Percentiles rank a stretch among this genome's conserved stretches.
Evolutionary conservation across 2,113 vertebrate genomes (phyloP).

Genomic region (Pituophis catenifer): DNA sequence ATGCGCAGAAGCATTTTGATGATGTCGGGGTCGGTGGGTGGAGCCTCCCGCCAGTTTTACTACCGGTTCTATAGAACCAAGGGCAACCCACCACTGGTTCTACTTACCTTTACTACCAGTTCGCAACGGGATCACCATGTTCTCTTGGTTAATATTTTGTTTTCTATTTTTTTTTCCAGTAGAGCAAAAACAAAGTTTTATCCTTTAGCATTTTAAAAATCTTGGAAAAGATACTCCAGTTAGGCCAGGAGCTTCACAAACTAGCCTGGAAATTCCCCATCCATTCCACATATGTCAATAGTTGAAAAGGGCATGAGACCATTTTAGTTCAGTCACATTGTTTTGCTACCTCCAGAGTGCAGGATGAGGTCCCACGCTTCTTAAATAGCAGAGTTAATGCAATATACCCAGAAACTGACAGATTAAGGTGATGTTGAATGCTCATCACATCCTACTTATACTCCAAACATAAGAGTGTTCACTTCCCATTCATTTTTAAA

Average conservation of each 20-base stretch:
- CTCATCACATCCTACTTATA: conserved; percentile 67
- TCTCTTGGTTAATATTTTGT: not conserved
- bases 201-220: not conserved
- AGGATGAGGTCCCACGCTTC: conserved; percentile 53
- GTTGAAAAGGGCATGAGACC: not conserved
- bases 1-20: too few species aligned
- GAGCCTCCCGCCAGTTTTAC: too few species aligned
- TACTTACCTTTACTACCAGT: too few species aligned
- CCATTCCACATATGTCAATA: not conserved
- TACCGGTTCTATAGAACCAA: too few species aligned
- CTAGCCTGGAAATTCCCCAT: not conserved
- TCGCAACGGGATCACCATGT: not conserved
- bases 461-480: conserved; percentile 70
- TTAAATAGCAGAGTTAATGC: conserved; percentile 43
- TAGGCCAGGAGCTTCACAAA: not conserved
- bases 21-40: too few species aligned
- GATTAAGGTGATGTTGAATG: conserved; percentile 63
- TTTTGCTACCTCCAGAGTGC: not conserved
- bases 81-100: too few species aligned
- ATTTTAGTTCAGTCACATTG: not conserved
- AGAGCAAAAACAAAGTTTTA: not conserved
- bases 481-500: conserved; percentile 73
- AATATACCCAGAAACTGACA: conserved; percentile 56
- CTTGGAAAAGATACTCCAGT: not conserved
- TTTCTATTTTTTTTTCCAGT: not conserved